A percentile compares a stretch with the other conserved stretches of the same genome.
Conservation (phyloP, 2,113 vertebrate species). For the Lasiurus borealis region DNA sequence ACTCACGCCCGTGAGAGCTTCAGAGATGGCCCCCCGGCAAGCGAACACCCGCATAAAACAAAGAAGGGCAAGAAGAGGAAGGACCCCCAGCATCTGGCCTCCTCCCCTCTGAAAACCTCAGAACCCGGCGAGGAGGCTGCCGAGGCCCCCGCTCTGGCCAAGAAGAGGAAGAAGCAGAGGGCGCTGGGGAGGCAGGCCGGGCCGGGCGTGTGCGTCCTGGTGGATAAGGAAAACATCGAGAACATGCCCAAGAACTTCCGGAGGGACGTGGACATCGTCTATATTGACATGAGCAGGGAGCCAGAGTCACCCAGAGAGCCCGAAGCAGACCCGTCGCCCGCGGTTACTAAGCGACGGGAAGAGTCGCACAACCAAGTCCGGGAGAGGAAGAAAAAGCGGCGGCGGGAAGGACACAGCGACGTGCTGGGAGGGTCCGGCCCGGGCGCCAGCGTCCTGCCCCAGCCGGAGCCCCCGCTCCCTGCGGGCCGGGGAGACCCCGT, state of each 20-base stretch:
- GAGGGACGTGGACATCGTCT: rapidly evolving
- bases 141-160: background rate
- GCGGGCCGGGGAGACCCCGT: rapidly evolving
- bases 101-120: rapidly evolving
- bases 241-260: background rate
- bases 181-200: background rate
- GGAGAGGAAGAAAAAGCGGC: background rate
- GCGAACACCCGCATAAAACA: rapidly evolving
- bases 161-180: conserved; percentile 61
- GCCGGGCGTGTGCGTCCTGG: rapidly evolving
- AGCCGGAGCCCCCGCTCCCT: background rate
- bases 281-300: background rate
- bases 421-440: background rate
- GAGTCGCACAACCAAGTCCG: rapidly evolving
- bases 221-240: background rate
- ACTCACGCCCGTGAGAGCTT: rapidly evolving
- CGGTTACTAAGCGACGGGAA: rapidly evolving
- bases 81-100: background rate
- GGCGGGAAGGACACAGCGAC: too few species aligned
- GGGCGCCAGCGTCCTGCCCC: rapidly evolving
- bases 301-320: background rate
- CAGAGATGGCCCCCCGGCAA: rapidly evolving
- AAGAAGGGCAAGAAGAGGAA: conserved; percentile 14
- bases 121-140: background rate
- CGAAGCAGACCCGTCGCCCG: rapidly evolving